These are phyloP conservation scores for Tromatobia lineatoria DNA, from an alignment of 2,888 invertebrate species.

Conservation along the genomic window DNA sequence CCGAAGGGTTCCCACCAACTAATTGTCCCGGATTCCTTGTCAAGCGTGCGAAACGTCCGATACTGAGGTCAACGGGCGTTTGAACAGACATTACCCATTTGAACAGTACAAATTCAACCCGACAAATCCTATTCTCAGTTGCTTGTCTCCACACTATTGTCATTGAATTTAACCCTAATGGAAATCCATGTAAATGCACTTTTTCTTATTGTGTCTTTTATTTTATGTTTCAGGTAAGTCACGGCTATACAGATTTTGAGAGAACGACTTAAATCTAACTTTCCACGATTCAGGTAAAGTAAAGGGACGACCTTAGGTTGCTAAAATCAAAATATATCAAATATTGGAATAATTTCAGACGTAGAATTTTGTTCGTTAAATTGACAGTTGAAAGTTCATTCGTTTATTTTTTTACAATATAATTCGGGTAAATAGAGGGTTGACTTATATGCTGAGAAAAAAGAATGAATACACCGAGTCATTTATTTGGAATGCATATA, in stretches of 20 bases:
- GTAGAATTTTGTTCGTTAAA: too few relatives aligned
- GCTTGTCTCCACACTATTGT: neutral
- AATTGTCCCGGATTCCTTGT: slow-evolving; percentile 81
- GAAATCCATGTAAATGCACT: neutral
- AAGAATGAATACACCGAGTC: too few relatives aligned
- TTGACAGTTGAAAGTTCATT: too few relatives aligned
- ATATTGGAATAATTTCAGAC: neutral
- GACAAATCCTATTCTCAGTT: neutral
- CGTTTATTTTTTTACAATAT: too few relatives aligned
- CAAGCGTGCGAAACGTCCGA: slow-evolving; percentile 76
- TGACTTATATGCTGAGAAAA: too few relatives aligned
- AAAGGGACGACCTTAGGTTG: neutral
- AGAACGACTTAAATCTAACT: neutral
- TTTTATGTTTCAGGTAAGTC: slow-evolving; percentile 31
- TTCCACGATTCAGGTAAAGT: neutral
- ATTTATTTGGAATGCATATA: too few relatives aligned
- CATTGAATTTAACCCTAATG: neutral
- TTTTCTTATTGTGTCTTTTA: neutral
- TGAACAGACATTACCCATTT: slow-evolving; percentile 24
- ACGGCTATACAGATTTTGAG: neutral
- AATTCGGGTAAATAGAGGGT: too few relatives aligned
- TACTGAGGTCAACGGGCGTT: slow-evolving; percentile 69
- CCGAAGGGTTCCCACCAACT: slow-evolving; percentile 73
- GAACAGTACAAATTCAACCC: neutral
- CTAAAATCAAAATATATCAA: neutral